Evolutionary conservation across 1,140 invertebrate genomes (phyloP), one percentile per base, ranked within the genome.

Genomic region (Sitobion miscanthi): DNA sequence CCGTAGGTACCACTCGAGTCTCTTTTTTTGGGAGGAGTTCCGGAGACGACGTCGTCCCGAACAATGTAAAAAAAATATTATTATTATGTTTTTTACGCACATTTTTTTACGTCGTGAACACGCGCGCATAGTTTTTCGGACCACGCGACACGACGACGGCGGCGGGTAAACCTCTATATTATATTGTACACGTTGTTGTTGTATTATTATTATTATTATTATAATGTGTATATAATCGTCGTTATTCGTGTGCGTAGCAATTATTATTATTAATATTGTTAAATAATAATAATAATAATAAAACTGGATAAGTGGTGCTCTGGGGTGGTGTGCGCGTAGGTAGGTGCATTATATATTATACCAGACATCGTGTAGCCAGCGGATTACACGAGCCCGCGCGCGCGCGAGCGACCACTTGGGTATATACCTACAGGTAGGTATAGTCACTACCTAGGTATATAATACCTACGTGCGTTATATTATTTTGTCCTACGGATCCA

Each of bases 341-440:
- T 77, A 77, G 30, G 62, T 77, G n/a, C 5, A 11, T 57, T n/a
- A 69, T 4, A 9, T 69, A 69, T 30, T 30, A 30, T 77, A 77
- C 30, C 30, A 89, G 88, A 57, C 88, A 89, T 57, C 0, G 88
- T 57, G 88, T 89, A 89, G 88, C 88, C 88, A 89, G 52, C 88
- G 88, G 88, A 89, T 88, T 52, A 88, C 86, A 49, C 47, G 86
- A 42, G 86, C 11, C 23, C 62, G 30, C 62, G 62, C 62, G 52
- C 35, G 62, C 62, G 62, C 62, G 62, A n/a, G 30, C 62, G 62
- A n/a, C 62, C n/a, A 14, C 23, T 85, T 45, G 9, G n/a, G 38
- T 83, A 83, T 83, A 42, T 83, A 83, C 52, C 21, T 23, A 23
- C 38, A 83, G 21, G 35, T 83, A 83, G 82, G 30, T 87, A 86